phyloP scores from a whole-genome alignment of 1,140 invertebrate genomes.

The Formica exsecta region DNA sequence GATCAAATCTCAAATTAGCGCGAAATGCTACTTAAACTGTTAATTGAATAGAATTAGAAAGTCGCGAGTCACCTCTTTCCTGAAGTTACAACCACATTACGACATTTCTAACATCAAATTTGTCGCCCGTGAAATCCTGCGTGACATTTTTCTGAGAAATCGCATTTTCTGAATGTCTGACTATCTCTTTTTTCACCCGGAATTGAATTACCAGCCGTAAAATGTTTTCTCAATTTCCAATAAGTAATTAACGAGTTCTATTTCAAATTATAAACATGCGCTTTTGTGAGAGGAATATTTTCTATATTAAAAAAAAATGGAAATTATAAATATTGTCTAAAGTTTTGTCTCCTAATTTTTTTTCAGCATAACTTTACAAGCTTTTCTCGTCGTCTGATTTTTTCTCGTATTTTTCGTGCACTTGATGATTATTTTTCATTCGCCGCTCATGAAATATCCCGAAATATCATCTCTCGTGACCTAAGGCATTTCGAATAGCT shows the following conservation, averaged over 20 bases:
- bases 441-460: background rate
- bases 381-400: background rate
- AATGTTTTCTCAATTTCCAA: background rate
- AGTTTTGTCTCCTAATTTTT: background rate
- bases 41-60: slow-evolving; percentile 45
- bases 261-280: background rate
- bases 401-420: background rate
- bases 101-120: slow-evolving; percentile 15
- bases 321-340: background rate
- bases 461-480: slow-evolving; percentile 11
- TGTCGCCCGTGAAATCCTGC: background rate
- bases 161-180: background rate
- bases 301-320: background rate
- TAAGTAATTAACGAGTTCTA: background rate
- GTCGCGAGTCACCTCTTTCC: background rate
- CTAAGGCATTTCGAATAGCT: slow-evolving; percentile 15
- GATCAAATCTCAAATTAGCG: slow-evolving; percentile 15
- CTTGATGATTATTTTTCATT: background rate
- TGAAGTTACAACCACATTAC: background rate
- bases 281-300: background rate
- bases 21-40: slow-evolving; percentile 7
- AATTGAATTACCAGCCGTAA: background rate
- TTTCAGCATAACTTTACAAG: background rate
- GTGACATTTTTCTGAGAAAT: background rate
- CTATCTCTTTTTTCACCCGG: too few species aligned